Evolutionary conservation across 2,113 vertebrate genomes (phyloP).

Genomic region (Procapra przewalskii): DNA sequence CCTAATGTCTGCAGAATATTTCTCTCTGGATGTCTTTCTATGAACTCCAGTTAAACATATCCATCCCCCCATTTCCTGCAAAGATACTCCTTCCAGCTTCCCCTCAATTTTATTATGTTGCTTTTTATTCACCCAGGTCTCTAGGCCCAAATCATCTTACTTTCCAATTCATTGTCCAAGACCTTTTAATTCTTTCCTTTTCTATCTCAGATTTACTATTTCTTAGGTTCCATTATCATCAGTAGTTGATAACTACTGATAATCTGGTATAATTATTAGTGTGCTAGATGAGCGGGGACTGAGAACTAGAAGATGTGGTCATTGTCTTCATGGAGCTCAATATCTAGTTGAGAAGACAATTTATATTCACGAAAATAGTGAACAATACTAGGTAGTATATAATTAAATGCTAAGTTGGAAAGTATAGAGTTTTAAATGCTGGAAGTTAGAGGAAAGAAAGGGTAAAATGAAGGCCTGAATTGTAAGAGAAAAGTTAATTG

Average conservation of each 20-base stretch:
- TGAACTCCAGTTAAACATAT: background rate
- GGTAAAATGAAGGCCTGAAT: background rate
- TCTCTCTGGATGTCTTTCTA: background rate
- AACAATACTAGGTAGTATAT: background rate
- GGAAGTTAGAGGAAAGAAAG: conserved; percentile 29
- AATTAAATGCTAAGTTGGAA: conserved; percentile 51
- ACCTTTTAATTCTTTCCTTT: background rate
- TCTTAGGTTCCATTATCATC: background rate
- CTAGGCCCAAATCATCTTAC: background rate
- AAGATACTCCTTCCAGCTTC: background rate
- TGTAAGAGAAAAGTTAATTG: conserved; percentile 37
- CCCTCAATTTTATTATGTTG: background rate
- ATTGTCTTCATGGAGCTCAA: conserved; percentile 37
- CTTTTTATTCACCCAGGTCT: background rate
- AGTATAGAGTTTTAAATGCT: conserved; percentile 13
- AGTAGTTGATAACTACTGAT: background rate
- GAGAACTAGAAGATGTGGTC: background rate
- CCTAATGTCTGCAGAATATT: background rate
- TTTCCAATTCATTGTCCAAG: background rate
- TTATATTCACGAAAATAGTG: conserved; percentile 7
- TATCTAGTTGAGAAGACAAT: conserved; percentile 39
- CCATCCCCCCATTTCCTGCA: background rate
- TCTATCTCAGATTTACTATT: background rate
- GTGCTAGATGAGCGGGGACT: background rate
- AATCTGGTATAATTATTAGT: background rate